Evolutionary conservation across 2,888 invertebrate genomes (phyloP).

Genomic region (Epirrhoe tristata): DNA sequence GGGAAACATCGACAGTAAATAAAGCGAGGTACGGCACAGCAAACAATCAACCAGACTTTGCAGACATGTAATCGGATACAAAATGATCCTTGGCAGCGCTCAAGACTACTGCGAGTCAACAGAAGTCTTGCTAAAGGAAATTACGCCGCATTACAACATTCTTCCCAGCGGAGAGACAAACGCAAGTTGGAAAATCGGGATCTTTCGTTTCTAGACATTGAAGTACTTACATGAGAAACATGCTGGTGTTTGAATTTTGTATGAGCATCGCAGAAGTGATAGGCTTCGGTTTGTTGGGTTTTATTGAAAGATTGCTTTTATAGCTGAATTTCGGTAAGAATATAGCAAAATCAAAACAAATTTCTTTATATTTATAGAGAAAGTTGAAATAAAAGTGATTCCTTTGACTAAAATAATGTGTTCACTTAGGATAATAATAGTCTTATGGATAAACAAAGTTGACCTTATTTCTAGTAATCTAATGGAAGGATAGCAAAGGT

Average conservation of each 20-base stretch:
- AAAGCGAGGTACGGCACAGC: conserved; percentile 61
- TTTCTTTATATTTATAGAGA: neutral
- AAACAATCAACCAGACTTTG: conserved; percentile 71
- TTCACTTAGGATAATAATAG: neutral
- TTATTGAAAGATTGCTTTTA: conserved; percentile 33
- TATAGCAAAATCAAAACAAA: conserved; percentile 15
- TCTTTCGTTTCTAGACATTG: conserved; percentile 41
- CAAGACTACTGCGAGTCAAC: conserved; percentile 58
- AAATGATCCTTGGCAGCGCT: conserved; percentile 65
- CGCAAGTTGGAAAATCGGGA: conserved; percentile 49
- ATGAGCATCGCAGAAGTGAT: conserved; percentile 44
- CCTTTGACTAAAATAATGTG: neutral
- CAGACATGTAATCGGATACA: conserved; percentile 75
- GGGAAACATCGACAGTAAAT: conserved; percentile 71
- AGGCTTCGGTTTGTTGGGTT: conserved; percentile 38
- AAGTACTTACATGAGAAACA: conserved; percentile 48
- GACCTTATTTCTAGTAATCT: conserved; percentile 12
- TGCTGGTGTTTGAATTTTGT: conserved; percentile 48
- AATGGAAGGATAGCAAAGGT: conserved; percentile 16
- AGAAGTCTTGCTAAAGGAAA: conserved; percentile 63
- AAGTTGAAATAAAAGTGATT: neutral
- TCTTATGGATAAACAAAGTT: conserved; percentile 3
- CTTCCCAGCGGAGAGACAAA: conserved; percentile 54
- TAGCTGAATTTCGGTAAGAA: conserved; percentile 28
- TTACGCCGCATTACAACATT: conserved; percentile 65